Base-by-base conservation (phyloP, 2,797 vertebrate genomes). In the Hypotaenidia philippensis region DNA sequence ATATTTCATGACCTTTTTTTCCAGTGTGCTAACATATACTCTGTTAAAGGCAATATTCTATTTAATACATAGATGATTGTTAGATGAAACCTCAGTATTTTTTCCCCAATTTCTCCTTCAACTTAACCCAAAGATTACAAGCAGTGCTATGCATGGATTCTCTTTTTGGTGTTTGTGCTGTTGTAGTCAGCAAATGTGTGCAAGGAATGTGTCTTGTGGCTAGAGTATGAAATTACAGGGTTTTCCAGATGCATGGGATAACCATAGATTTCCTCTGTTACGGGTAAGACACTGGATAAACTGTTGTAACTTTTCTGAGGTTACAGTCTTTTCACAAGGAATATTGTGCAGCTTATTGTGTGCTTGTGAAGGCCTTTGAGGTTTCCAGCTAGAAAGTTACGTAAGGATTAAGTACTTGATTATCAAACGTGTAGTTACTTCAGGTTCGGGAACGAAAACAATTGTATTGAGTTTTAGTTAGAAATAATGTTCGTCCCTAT, bases 401-500 rank as follows among this genome's bases (percentile, higher is more conserved):
- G 7, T 80, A 64, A 83, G 66, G 59, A 52, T 84, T 10, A 47
- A 77, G n/a, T 64, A 31, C 26, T 70, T 40, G 41, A 32, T 90
- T 71, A 45, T 44, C 87, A 60, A 38, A 57, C 21, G 9, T 31
- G 50, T 38, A 26, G 61, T 69, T 81, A 66, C 59, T 89, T 81
- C 22, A 70, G 44, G 40, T 78, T 82, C 34, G 7, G 8, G 55
- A 83, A 78, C 93, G 76, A 93, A 91, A 93, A 93, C 63, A 83
- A 5, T 89, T 92, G 20, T 38, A 53, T 76, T 0, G 6, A 40
- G 31, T 77, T 95, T 44, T 82, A 52, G 55, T 81, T 93, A 85
- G 59, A 90, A 95, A 27, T 57, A 41, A 53, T 87, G 61, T 96
- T 96, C 96, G 74, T 94, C 74, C 0, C 0, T 64, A 26, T 96